These are phyloP conservation scores for Mylabris phalerata DNA, from an alignment of 1,140 invertebrate genomes.

Conservation along the genomic window DNA sequence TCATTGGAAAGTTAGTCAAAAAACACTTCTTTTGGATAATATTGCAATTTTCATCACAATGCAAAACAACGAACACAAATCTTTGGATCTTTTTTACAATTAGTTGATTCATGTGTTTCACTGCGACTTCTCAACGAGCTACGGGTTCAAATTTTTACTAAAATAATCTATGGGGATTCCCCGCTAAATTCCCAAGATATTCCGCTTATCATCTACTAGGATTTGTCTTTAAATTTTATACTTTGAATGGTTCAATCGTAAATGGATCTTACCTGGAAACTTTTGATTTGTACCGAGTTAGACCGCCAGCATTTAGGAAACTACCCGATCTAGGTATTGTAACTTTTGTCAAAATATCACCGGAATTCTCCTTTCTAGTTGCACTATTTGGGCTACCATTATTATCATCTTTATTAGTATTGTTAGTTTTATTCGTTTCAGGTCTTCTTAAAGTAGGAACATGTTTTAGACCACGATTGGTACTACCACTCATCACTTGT, in stretches of 20 bases:
- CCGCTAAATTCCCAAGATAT: no score
- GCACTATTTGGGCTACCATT: not conserved
- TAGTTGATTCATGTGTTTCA: no score
- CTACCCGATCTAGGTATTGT: conserved; percentile 75
- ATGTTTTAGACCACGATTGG: conserved; percentile 45
- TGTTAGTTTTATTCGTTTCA: conserved; percentile 33
- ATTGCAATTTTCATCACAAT: no score
- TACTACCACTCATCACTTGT: conserved; percentile 35
- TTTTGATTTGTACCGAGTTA: conserved; percentile 61
- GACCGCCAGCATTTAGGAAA: conserved; percentile 69
- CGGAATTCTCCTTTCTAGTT: conserved; percentile 45
- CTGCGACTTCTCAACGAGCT: no score
- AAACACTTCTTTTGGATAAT: no score
- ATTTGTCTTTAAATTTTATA: no score
- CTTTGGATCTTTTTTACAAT: no score
- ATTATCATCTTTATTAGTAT: not conserved
- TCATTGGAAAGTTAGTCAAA: no score
- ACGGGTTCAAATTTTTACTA: no score
- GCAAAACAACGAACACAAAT: no score
- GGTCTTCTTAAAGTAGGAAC: conserved; percentile 43
- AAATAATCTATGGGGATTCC: no score
- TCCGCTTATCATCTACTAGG: no score
- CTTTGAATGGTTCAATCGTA: not conserved
- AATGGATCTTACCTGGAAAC: conserved; percentile 46
- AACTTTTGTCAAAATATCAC: conserved; percentile 75